Conservation (phyloP, 1,140 invertebrate species). For the Ridgeia piscesae region DNA sequence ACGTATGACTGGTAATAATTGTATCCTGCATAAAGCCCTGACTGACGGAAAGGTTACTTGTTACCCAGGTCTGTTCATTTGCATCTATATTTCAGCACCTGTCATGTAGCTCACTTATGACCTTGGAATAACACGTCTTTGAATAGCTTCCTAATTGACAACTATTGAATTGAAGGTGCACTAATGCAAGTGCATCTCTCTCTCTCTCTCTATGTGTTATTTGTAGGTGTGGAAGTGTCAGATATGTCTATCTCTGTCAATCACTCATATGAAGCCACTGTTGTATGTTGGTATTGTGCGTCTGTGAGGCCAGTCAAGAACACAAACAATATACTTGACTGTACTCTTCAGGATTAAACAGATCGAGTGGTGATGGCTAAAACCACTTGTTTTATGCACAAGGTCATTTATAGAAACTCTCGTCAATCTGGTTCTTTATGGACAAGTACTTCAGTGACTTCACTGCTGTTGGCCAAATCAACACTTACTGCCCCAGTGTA, state of each 20-base stretch:
- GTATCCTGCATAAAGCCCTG: too few species aligned
- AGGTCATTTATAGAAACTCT: too few species aligned
- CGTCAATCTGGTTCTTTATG: too few species aligned
- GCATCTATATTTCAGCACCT: background rate
- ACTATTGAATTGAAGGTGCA: background rate
- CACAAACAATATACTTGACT: background rate
- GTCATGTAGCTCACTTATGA: background rate
- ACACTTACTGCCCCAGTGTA: background rate
- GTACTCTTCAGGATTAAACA: background rate
- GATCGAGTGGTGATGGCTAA: background rate
- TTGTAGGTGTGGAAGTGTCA: background rate
- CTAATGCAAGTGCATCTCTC: background rate
- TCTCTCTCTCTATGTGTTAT: too few species aligned
- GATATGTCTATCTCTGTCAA: background rate
- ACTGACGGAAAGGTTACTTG: too few species aligned
- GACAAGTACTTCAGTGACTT: too few species aligned
- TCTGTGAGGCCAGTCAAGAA: background rate
- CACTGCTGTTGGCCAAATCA: too few species aligned
- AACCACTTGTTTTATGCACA: too few species aligned
- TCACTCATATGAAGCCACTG: background rate
- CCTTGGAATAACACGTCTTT: background rate
- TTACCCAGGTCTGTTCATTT: background rate
- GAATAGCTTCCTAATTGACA: too few species aligned
- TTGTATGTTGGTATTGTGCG: too few species aligned
- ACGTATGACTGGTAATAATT: too few species aligned